phyloP scores from a whole-genome alignment of 2,888 invertebrate species.

The Drosophila villosipedis region DNA sequence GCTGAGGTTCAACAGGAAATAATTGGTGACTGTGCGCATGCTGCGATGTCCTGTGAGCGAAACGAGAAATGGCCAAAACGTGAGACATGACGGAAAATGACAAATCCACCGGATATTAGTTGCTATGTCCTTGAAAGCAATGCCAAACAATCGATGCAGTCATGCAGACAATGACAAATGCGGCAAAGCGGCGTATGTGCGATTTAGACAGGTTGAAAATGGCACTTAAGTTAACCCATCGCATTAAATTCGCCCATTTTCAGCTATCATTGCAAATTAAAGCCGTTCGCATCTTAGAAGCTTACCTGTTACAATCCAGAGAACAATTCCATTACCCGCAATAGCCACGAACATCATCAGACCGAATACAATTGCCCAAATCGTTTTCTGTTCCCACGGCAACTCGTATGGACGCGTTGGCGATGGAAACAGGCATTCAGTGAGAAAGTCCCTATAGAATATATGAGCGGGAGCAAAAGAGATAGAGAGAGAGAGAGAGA shows the following conservation, averaged over 20 bases:
- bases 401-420: conserved; percentile 87
- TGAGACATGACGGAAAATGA: conserved; percentile 43
- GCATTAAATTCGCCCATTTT: conserved; percentile 22
- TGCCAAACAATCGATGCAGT: conserved; percentile 2
- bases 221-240: conserved; percentile 1
- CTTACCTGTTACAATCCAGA: conserved; percentile 96
- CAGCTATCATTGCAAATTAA: background rate
- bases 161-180: conserved; percentile 15
- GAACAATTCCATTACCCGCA: conserved; percentile 95
- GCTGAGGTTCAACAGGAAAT: conserved; percentile 95
- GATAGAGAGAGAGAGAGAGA: background rate
- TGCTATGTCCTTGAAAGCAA: conserved; percentile 17
- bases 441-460: conserved; percentile 86
- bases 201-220: conserved; percentile 9
- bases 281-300: conserved; percentile 29
- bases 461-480: background rate
- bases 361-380: conserved; percentile 91
- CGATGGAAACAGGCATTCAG: conserved; percentile 88
- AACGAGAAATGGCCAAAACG: conserved; percentile 18
- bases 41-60: conserved; percentile 89
- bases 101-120: conserved; percentile 47
- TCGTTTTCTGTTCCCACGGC: conserved; percentile 89
- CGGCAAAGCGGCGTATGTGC: conserved; percentile 42
- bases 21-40: conserved; percentile 96
- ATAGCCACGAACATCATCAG: conserved; percentile 92